Base-by-base conservation (phyloP, 2,113 vertebrate genomes). In the Verasper variegatus region DNA sequence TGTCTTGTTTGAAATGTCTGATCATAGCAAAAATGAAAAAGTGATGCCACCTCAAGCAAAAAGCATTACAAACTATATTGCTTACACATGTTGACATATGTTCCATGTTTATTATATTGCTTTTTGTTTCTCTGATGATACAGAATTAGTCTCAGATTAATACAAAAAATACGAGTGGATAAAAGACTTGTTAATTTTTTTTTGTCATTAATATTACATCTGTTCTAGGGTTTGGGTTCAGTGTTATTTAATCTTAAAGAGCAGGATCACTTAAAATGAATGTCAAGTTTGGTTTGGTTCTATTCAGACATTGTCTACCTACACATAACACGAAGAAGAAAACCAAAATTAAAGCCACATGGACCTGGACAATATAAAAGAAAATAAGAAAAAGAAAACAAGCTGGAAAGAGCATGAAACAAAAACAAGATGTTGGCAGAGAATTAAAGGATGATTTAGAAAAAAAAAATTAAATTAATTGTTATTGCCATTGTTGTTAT, bases 111-210 rank as follows among this genome's bases (percentile, higher is more conserved):
- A 31, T 18, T 26, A 26, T 11, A 47, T 45, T 52, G 14, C 24
- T 57, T 72, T 47, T 62, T 51, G 21, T 59, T 45, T 65, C 5
- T 24, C 5, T 55, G 42, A 24, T 60, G 59, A 63, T 8, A 54
- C 51, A 21, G 18, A 54, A n/a, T n/a, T 62, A 67, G 63, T 21
- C 40, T 57, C 58, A 27, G 56, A 45, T 62, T 4, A 18, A 56
- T 24, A 23, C 3, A 20, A 52, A 45, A 21, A 40, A 23, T 37
- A 45, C n/a, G 18, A 49, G 7, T 24, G 42, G 21, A 54, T 37
- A 54, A 42, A 64, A 31, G 4, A 20, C 51, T 37, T 51, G 18
- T 9, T 35, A 8, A 14, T 47, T 45, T 65, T 65, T 65, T 65
- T 45, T 24, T n/a, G 6, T n/a, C 0, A 14, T 49, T 40, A 17